Percentiles rank a stretch among this genome's conserved stretches.
Conservation (phyloP, 2,888 invertebrate species). For the Microctonus hyperodae region DNA sequence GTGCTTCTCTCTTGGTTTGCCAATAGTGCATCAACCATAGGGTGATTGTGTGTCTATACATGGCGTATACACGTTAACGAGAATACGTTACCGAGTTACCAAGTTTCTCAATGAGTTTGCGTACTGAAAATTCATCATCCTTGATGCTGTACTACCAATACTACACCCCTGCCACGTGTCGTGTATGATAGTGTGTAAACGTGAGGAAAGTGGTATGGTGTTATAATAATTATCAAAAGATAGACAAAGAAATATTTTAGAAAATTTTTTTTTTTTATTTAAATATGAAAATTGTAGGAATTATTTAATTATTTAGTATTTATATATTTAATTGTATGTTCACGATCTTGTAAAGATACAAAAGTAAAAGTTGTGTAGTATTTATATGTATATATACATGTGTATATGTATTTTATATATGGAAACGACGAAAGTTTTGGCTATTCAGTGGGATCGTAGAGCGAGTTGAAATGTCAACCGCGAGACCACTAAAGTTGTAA, state of each 20-base stretch:
- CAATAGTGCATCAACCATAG: constrained; percentile 25
- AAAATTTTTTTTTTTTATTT: neutral
- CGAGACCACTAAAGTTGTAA: constrained; percentile 53
- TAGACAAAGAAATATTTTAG: neutral
- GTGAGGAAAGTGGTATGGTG: neutral
- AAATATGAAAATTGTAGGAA: no score
- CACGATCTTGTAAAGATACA: no score
- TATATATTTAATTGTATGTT: no score
- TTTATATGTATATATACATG: neutral
- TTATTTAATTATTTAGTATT: no score
- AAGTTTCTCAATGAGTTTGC: constrained; percentile 37
- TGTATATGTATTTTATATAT: neutral
- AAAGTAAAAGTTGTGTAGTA: no score
- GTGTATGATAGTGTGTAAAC: constrained; percentile 19
- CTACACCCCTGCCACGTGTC: constrained; percentile 14
- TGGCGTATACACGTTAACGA: constrained; percentile 36
- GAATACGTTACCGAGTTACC: constrained; percentile 44
- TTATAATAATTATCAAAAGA: neutral
- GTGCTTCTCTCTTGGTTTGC: neutral
- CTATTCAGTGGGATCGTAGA: constrained; percentile 52
- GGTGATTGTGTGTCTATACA: constrained; percentile 7
- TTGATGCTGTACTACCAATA: constrained; percentile 1
- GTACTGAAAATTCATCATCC: constrained; percentile 34
- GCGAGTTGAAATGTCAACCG: constrained; percentile 59
- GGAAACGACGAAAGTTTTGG: constrained; percentile 57